Evolutionary conservation across 1,140 invertebrate genomes (phyloP).

Genomic region (Hesperophylax magnus): DNA sequence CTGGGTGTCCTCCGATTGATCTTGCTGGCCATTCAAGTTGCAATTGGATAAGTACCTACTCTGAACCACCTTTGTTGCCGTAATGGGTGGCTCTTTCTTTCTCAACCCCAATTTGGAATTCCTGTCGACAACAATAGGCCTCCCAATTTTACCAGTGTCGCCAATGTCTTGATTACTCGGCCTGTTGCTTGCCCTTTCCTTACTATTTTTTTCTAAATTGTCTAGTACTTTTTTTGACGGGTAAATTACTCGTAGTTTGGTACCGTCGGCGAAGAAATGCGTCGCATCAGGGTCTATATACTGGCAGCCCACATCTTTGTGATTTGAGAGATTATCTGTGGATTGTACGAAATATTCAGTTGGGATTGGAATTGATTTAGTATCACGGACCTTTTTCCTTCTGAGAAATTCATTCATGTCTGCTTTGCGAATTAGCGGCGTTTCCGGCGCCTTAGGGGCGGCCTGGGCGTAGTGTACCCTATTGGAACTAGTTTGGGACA

Average conservation of each 20-base stretch:
- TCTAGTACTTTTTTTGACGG: constrained; percentile 39
- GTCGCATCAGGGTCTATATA: constrained; percentile 42
- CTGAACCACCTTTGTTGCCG: constrained; percentile 19
- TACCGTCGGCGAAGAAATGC: constrained; percentile 36
- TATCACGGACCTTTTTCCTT: constrained; percentile 23
- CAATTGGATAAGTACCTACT: constrained; percentile 35
- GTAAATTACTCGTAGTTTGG: constrained; percentile 38
- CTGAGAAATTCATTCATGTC: constrained; percentile 32
- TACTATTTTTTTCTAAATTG: background rate
- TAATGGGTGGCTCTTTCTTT: background rate
- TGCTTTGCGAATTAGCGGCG: constrained; percentile 27
- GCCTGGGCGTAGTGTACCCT: background rate
- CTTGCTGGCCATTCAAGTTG: constrained; percentile 14
- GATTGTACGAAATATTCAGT: constrained; percentile 10
- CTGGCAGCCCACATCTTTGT: constrained; percentile 37
- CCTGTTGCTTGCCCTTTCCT: background rate
- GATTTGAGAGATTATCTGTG: constrained; percentile 16
- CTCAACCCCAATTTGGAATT: background rate
- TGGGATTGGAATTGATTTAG: background rate
- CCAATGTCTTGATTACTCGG: background rate
- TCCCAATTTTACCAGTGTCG: background rate
- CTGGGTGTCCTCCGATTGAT: background rate
- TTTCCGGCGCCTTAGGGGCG: background rate
- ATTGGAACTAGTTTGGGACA: background rate
- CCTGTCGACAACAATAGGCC: background rate